These are phyloP conservation scores for Micrasema minimum DNA, from an alignment of 1,140 invertebrate genomes.

Conservation along the genomic window DNA sequence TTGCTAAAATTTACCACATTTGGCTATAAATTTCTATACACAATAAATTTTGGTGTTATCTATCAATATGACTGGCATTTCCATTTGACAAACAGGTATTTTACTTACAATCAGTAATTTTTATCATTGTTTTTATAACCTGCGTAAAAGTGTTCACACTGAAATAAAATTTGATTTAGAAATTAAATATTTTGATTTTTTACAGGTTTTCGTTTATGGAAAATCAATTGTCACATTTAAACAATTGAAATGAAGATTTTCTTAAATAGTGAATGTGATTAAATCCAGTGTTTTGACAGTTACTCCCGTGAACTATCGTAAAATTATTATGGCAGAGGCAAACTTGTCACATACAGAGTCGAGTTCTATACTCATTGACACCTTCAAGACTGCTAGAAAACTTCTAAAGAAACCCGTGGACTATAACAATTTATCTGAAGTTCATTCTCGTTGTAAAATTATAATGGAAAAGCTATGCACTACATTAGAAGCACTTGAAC, in stretches of 20 bases:
- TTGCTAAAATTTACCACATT: too few species aligned
- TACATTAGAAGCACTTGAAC: constrained; percentile 20
- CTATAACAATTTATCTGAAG: constrained; percentile 27
- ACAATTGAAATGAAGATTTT: background rate
- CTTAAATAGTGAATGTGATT: background rate
- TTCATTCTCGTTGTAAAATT: constrained; percentile 31
- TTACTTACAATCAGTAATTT: background rate
- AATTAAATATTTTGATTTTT: background rate
- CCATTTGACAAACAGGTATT: background rate
- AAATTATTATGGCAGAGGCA: background rate
- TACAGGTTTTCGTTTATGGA: background rate
- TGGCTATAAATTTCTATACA: too few species aligned
- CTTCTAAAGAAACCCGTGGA: constrained; percentile 38
- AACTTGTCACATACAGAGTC: constrained; percentile 9
- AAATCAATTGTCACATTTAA: background rate
- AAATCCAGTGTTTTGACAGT: too few species aligned
- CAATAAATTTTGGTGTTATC: too few species aligned
- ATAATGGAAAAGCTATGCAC: constrained; percentile 32
- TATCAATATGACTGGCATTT: too few species aligned
- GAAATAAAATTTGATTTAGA: background rate
- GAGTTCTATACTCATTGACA: constrained; percentile 9
- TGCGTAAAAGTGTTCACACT: too few species aligned
- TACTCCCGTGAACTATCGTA: too few species aligned
- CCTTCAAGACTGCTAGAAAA: constrained; percentile 33
- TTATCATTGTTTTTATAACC: background rate